Conservation (phyloP, 2,888 invertebrate species). For the Drosophila affinis region DNA sequence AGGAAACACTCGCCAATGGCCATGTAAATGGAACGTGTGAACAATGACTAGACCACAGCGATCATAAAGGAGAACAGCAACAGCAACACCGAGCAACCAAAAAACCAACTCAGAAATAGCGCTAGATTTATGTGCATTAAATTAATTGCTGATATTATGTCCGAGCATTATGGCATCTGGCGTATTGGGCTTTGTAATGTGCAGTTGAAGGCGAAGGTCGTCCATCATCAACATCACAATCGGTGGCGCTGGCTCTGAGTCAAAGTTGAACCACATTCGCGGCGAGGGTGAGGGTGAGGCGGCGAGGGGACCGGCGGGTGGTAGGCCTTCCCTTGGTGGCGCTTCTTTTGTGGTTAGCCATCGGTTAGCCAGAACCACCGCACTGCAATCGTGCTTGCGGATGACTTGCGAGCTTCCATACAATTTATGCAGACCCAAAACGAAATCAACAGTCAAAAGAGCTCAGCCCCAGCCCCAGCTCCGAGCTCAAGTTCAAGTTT, state of each 20-base stretch:
- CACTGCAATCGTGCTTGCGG: constrained; percentile 21
- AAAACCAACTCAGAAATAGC: constrained; percentile 16
- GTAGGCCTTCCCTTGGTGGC: constrained; percentile 34
- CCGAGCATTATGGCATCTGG: constrained; percentile 33
- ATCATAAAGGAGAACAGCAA: constrained; percentile 36
- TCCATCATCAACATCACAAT: constrained; percentile 53
- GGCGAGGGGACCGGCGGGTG: constrained; percentile 27
- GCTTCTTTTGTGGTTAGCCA: constrained; percentile 45
- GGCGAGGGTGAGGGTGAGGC: constrained; percentile 6
- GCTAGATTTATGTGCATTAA: constrained; percentile 48
- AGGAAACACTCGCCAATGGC: constrained; percentile 63
- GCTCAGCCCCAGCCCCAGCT: constrained; percentile 5
- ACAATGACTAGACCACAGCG: constrained; percentile 53
- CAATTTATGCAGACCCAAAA: constrained; percentile 45
- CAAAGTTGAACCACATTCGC: constrained; percentile 59
- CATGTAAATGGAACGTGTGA: constrained; percentile 78
- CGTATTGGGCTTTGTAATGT: constrained; percentile 63
- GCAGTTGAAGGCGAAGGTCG: constrained; percentile 74
- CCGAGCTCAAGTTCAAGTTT: constrained; percentile 73
- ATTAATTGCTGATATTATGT: constrained; percentile 45
- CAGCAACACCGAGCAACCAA: constrained; percentile 1
- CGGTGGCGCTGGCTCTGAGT: constrained; percentile 31
- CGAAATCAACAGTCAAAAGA: constrained; percentile 33
- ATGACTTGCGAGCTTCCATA: constrained; percentile 32
- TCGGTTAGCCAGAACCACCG: constrained; percentile 24